These are phyloP conservation scores for Xylota sylvarum DNA, from an alignment of 2,888 invertebrate genomes.

Conservation along the genomic window DNA sequence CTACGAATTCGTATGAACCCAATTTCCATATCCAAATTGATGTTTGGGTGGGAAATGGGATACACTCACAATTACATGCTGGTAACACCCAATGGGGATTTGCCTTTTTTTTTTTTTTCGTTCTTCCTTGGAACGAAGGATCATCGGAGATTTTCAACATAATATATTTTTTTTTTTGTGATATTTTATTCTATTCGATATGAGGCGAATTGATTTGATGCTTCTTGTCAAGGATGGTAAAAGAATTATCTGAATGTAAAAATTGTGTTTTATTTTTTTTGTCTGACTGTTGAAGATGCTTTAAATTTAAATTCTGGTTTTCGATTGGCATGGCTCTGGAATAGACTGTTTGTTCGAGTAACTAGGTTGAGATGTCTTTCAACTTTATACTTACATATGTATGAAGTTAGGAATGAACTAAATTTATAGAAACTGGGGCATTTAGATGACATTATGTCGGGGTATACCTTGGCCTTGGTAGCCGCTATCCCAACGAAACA, in stretches of 20 bases:
- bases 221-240: not conserved
- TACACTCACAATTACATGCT: constrained; percentile 16
- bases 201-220: constrained; percentile 19
- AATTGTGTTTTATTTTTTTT: too few species aligned
- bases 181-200: constrained; percentile 1
- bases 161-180: not conserved
- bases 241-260: not conserved
- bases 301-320: too few species aligned
- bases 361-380: too few species aligned
- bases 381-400: too few species aligned
- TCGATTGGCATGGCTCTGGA: too few species aligned
- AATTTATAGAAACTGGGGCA: too few species aligned
- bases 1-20: constrained; percentile 31
- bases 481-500: too few species aligned
- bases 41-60: constrained; percentile 28
- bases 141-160: constrained; percentile 13
- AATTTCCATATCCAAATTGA: constrained; percentile 56
- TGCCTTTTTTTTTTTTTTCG: not conserved
- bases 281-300: too few species aligned
- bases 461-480: too few species aligned
- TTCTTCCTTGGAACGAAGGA: constrained; percentile 3
- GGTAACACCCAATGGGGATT: constrained; percentile 19
- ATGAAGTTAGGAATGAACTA: too few species aligned
- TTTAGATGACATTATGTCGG: too few species aligned
- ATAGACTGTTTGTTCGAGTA: too few species aligned